Evolutionary conservation across 2,888 invertebrate species (phyloP), one percentile per base, ranked within the genome.

Genomic region (Tenthredo mesomela): DNA sequence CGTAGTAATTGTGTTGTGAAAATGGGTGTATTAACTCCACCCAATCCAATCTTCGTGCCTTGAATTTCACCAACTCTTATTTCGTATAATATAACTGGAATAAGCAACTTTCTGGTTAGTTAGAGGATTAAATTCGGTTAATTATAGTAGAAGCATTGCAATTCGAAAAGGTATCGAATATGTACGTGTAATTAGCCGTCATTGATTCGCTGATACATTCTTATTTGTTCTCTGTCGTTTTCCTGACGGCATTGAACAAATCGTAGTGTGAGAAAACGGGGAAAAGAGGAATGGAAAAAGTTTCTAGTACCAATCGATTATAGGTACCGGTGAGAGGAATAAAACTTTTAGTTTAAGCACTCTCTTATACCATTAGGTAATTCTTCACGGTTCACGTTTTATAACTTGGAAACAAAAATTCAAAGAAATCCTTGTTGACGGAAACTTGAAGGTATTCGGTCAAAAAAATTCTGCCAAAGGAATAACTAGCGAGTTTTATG

Each of bases 1-100:
- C 18, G 77, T 50, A 12, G 80, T 80, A 80, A 58, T 80, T 80
- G 61, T 61, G 61, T 80, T 61, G 58, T 80, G 61, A 40, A 80
- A 80, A 80, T 37, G 58, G n/a, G 33, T 37, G 37, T 21, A 61
- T 58, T 61, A 58, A 80, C 61, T 58, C 80, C 37, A 6, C 29
- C 47, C 21, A 40, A 77, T 77, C 54, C 37, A 61, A 80, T 58
- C 50, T 80, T 40, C 40, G 37, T 61, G 61, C 61, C 58, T 33
- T 40, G 80, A 80, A 61, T 37, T 80, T 40, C 50, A 3, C 9
- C 21, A 25, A 80, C 15, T 80, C 12, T 61, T 80, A 18, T 78
- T 50, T 21, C 18, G 21, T 25, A n/a, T 33, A 67, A 33, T 33
- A 15, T 33, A 18, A 67, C 29, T 33, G 33, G 33, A 33, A 33